Evolutionary conservation across 2,797 vertebrate genomes (phyloP).

Genomic region (Sitta carolinensis): DNA sequence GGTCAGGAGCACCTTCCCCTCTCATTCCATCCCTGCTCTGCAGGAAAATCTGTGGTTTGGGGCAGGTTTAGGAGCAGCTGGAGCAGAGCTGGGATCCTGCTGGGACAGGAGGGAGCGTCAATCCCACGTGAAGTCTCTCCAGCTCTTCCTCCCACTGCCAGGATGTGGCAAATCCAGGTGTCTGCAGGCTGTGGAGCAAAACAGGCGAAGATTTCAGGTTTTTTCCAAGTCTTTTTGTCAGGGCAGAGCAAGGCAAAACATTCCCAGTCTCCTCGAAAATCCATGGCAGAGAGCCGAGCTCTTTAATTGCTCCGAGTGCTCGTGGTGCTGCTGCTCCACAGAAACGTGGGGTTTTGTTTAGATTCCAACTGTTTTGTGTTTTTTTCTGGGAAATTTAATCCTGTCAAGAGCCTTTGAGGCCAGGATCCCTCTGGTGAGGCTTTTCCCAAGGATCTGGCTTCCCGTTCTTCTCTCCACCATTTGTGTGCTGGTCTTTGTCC

Average conservation of each 20-base stretch:
- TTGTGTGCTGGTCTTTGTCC: not conserved
- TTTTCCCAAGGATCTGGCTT: not conserved
- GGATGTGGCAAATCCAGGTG: not conserved
- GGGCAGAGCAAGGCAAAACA: not conserved
- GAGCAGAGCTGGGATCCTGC: not conserved
- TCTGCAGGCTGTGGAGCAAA: not conserved
- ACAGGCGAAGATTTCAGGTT: not conserved
- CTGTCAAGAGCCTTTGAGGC: not conserved
- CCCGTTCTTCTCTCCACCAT: not conserved
- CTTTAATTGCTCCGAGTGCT: not conserved
- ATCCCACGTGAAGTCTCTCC: accelerated
- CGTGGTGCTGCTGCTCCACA: not conserved
- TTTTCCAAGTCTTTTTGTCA: not conserved
- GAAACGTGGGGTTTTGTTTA: not conserved
- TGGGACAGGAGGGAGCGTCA: not conserved
- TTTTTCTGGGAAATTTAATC: not conserved
- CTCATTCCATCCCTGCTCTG: not conserved
- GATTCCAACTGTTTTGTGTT: not conserved
- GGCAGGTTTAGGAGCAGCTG: not conserved
- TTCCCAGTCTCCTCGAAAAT: not conserved
- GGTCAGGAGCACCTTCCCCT: not conserved
- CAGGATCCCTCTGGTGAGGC: not conserved
- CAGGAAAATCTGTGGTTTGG: not conserved
- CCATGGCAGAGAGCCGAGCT: not conserved
- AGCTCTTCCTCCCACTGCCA: not conserved